These are phyloP conservation scores for Bombus vancouverensis DNA, from an alignment of 1,140 invertebrate genomes.

Conservation along the genomic window DNA sequence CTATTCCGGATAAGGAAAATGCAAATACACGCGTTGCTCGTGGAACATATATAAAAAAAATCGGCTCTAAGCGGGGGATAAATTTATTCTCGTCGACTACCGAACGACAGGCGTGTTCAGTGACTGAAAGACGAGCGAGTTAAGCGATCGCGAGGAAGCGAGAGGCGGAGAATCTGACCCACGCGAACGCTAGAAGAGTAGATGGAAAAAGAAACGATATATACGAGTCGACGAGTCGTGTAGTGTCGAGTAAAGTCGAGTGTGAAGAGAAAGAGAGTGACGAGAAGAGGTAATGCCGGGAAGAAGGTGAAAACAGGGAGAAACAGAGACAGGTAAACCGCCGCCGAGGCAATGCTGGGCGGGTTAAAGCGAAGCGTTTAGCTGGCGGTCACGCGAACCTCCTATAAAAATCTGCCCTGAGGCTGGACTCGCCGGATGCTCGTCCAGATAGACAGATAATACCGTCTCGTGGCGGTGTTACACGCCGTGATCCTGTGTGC, in stretches of 20 bases:
- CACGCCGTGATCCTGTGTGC: conserved; percentile 20
- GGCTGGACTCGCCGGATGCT: conserved; percentile 60
- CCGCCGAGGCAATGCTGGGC: conserved; percentile 50
- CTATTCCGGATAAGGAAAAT: conserved; percentile 23
- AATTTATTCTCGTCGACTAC: conserved; percentile 11
- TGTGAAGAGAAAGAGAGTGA: conserved; percentile 22
- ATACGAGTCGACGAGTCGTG: not conserved
- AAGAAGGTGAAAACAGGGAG: conserved; percentile 34
- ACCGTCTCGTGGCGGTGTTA: conserved; percentile 48
- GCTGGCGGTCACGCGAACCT: conserved; percentile 74
- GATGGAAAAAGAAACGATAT: not conserved
- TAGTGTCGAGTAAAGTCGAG: not conserved
- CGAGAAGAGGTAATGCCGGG: conserved; percentile 2
- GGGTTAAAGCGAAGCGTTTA: conserved; percentile 74
- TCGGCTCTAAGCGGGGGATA: not conserved
- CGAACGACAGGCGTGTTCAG: not conserved
- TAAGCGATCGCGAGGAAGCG: not conserved
- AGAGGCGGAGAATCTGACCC: conserved; percentile 10
- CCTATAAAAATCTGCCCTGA: conserved; percentile 72
- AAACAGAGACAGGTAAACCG: conserved; percentile 22
- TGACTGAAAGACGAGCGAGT: conserved; percentile 9
- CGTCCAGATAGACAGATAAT: conserved; percentile 68
- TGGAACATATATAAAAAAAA: not conserved
- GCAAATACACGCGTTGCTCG: conserved; percentile 7
- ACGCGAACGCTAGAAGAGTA: not conserved